These are phyloP conservation scores for Rhombomys opimus DNA, from an alignment of 2,113 vertebrate genomes.

Conservation along the genomic window DNA sequence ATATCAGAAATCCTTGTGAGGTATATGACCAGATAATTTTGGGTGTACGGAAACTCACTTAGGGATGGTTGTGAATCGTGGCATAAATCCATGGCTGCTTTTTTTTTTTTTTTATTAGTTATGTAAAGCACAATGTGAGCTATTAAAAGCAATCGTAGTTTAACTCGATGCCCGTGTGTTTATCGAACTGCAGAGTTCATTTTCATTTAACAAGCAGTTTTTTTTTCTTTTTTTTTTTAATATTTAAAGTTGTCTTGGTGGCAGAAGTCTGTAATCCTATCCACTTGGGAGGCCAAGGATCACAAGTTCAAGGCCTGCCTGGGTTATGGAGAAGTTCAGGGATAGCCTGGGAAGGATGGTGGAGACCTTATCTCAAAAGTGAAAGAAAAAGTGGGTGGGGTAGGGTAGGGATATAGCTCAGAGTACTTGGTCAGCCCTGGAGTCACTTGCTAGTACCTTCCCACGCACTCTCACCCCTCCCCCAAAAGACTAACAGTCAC, in stretches of 20 bases:
- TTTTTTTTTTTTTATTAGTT: constrained; percentile 29
- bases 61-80: constrained; percentile 25
- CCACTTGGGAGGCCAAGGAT: too few species aligned
- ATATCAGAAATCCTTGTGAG: neutral
- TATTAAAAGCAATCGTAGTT: neutral
- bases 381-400: neutral
- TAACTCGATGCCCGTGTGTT: neutral
- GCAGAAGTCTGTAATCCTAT: neutral
- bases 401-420: neutral
- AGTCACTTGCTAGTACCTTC: neutral
- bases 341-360: neutral
- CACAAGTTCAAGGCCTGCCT: neutral
- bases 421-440: neutral
- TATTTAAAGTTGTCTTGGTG: neutral
- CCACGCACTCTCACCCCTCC: neutral
- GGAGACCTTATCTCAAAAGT: neutral
- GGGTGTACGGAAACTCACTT: constrained; percentile 9
- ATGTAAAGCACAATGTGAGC: constrained; percentile 4
- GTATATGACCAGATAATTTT: neutral
- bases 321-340: neutral
- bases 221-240: too few species aligned
- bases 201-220: neutral
- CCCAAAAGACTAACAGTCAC: neutral
- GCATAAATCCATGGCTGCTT: neutral
- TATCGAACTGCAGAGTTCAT: neutral